Conservation (phyloP, 2,797 vertebrate genomes). For the Sebastes alutus region DNA sequence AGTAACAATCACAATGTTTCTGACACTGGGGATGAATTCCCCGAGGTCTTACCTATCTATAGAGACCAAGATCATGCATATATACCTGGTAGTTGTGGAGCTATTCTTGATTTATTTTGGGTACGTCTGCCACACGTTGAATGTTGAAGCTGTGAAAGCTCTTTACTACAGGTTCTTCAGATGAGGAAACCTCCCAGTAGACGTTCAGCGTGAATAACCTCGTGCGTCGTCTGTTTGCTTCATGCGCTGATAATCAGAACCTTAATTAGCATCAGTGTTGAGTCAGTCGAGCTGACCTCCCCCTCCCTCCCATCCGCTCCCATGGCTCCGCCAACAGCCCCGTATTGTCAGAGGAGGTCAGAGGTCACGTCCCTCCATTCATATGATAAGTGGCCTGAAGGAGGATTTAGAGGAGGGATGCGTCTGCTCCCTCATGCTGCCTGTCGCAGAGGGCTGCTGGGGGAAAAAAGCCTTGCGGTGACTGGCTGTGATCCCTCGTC, state of each 20-base stretch:
- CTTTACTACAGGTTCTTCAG: no score
- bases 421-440: conserved; percentile 4
- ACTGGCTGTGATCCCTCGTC: conserved; percentile 22
- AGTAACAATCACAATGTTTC: no score
- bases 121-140: no score
- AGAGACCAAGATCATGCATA: no score
- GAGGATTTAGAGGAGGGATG: conserved; percentile 21
- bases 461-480: not conserved
- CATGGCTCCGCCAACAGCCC: conserved; percentile 1
- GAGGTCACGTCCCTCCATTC: conserved; percentile 38
- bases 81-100: no score
- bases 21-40: no score
- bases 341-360: conserved; percentile 39
- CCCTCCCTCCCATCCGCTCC: no score
- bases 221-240: not conserved
- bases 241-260: not conserved
- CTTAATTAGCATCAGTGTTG: conserved; percentile 14
- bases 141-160: no score
- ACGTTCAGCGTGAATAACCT: no score
- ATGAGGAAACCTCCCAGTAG: no score
- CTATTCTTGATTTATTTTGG: no score
- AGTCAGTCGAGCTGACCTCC: not conserved
- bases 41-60: no score
- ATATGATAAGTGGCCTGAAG: conserved; percentile 46
- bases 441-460: conserved; percentile 10